Conservation (phyloP, 2,797 vertebrate genomes). For the Champsocephalus esox region DNA sequence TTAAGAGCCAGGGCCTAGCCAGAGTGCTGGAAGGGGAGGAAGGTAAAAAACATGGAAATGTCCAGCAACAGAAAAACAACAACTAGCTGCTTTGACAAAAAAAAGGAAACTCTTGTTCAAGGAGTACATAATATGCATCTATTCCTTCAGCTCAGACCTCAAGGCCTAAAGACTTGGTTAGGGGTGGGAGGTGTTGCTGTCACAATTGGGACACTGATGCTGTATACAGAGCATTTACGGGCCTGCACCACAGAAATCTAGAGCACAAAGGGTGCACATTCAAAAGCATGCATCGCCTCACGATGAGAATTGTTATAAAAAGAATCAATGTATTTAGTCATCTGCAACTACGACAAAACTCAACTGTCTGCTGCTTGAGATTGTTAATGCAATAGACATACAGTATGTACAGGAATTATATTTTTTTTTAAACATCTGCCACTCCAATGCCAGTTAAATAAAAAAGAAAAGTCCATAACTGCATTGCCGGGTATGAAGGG, state of each 20-base stretch:
- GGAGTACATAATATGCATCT: constrained; percentile 55
- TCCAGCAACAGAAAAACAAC: constrained; percentile 50
- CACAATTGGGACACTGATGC: constrained; percentile 70
- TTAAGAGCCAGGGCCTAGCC: constrained; percentile 69
- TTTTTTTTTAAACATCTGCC: constrained; percentile 63
- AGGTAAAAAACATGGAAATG: constrained; percentile 34
- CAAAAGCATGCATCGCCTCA: constrained; percentile 81
- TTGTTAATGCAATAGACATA: constrained; percentile 72
- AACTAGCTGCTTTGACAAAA: constrained; percentile 31
- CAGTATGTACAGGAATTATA: constrained; percentile 81
- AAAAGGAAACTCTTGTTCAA: constrained; percentile 22
- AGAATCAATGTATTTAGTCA: constrained; percentile 36
- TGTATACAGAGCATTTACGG: constrained; percentile 70
- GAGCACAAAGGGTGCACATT: constrained; percentile 78
- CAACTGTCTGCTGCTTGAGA: constrained; percentile 67
- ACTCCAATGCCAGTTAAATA: constrained; percentile 75
- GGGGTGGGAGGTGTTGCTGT: constrained; percentile 19
- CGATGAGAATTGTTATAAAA: constrained; percentile 55
- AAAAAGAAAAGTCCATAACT: constrained; percentile 59
- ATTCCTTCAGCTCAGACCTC: constrained; percentile 65
- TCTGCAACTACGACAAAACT: constrained; percentile 64
- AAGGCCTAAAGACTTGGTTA: constrained; percentile 19
- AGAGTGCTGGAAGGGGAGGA: constrained; percentile 46
- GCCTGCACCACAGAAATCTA: constrained; percentile 73
- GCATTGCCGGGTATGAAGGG: constrained; percentile 49